Evolutionary conservation across 1,140 invertebrate genomes (phyloP), one percentile per base, ranked within the genome.

Genomic region (Spodoptera frugiperda): DNA sequence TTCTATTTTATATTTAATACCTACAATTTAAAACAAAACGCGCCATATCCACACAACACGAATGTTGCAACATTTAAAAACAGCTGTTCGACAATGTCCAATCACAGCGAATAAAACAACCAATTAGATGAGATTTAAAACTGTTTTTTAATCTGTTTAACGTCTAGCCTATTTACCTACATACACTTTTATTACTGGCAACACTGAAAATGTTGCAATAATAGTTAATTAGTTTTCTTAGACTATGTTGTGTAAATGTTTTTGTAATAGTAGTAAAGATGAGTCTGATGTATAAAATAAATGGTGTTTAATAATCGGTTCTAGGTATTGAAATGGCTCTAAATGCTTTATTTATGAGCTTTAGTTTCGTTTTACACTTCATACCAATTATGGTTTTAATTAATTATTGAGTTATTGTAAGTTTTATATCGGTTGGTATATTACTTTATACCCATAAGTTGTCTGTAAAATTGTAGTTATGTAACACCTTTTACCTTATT

Each of bases 51-150:
- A 76, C 39, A 57, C 51, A 73, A 51, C 61, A 21, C 44, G 0
- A 55, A n/a, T 67, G 11, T 76, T 74, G 57, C 4, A 10, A 49
- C 9, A 73, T 49, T 9, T 49, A 15, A 15, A 44, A 79, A 65
- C 74, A 77, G 57, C 74, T 76, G 74, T 76, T 73, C 54, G 44
- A 55, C 39, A 51, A 73, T 77, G 67, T 67, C 68, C 68, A 72
- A 79, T 76, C 78, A 73, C 49, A 77, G 39, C 67, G 19, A 15
- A 30, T 79, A 76, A 77, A 77, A 79, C 71, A 73, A 14, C 46
- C 54, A 79, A 79, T 76, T 72, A 76, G 39, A 72, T 65, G 25
- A 15, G 46, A 9, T 39, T 65, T 57, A 15, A 51, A 73, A 19
- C 14, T 12, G 49, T 15, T 63, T 57, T 78, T 72, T 74, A 39